Conservation (phyloP, 2,797 vertebrate species). For the Pseudochirops corinnae region DNA sequence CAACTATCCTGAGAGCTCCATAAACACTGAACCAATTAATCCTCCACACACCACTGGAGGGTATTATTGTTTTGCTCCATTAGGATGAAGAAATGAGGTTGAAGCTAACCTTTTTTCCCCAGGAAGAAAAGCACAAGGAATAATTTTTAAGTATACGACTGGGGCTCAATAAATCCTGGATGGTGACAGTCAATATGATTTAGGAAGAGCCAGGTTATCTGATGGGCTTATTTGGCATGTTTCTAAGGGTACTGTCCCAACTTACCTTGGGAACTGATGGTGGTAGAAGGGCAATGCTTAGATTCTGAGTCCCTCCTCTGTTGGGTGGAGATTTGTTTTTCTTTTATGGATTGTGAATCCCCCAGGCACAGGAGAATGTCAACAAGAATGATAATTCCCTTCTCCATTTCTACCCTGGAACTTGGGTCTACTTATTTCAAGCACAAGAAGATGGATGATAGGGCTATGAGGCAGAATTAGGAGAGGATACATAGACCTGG, state of each 20-base stretch:
- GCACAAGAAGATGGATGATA: neutral
- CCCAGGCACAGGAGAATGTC: neutral
- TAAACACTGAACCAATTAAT: neutral
- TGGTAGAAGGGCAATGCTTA: neutral
- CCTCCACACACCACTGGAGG: neutral
- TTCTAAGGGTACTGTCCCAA: neutral
- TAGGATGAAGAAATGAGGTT: neutral
- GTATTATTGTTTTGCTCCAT: neutral
- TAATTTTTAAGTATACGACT: neutral
- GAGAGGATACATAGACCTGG: neutral
- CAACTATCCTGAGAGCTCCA: neutral
- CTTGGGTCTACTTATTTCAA: neutral
- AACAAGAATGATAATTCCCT: neutral
- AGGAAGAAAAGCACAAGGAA: neutral
- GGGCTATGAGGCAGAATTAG: neutral
- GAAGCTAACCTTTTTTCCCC: neutral
- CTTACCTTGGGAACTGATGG: neutral
- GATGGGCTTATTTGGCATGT: neutral
- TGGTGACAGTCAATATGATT: neutral
- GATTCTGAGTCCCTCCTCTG: neutral
- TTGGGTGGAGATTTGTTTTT: neutral
- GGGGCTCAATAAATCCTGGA: neutral
- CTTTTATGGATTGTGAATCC: neutral
- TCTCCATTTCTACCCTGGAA: neutral
- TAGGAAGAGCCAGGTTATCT: neutral